Percentiles rank a stretch among this genome's conserved stretches.
These are phyloP conservation scores for Zaprionus bogoriensis DNA, from an alignment of 2,888 invertebrate species.

Conservation along the genomic window DNA sequence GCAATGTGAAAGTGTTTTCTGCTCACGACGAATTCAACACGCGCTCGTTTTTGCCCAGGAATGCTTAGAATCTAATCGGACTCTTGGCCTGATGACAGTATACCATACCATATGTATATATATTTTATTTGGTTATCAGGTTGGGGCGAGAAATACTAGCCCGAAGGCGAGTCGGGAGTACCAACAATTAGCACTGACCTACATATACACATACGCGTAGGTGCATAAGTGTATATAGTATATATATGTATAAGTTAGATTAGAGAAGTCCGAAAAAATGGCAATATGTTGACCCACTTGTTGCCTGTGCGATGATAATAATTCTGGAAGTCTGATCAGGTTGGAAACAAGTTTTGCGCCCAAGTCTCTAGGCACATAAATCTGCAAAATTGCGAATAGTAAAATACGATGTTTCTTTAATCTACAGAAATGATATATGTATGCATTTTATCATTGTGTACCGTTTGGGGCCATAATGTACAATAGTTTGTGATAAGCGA, in stretches of 20 bases:
- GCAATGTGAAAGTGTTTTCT: not conserved
- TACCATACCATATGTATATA: no score
- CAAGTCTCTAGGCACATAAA: not conserved
- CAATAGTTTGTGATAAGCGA: constrained; percentile 40
- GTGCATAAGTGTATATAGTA: not conserved
- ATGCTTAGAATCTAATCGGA: not conserved
- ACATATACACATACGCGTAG: not conserved
- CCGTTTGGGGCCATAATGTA: not conserved
- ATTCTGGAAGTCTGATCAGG: not conserved
- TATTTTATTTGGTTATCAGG: not conserved
- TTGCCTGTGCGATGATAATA: not conserved
- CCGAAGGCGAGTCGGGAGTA: not conserved
- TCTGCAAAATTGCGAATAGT: not conserved
- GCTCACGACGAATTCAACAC: not conserved
- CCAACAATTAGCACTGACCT: not conserved
- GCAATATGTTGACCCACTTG: not conserved
- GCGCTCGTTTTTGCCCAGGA: not conserved
- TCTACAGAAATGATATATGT: not conserved
- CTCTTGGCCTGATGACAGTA: not conserved
- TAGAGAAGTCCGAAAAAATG: not conserved
- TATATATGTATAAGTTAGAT: constrained; percentile 11
- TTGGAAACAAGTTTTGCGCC: not conserved
- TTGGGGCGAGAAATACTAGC: not conserved
- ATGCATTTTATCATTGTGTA: constrained; percentile 1
- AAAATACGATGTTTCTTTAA: no score